Evolutionary conservation across 2,888 invertebrate species (phyloP), one percentile per base, ranked within the genome.

Genomic region (Trichopoda pennipes): DNA sequence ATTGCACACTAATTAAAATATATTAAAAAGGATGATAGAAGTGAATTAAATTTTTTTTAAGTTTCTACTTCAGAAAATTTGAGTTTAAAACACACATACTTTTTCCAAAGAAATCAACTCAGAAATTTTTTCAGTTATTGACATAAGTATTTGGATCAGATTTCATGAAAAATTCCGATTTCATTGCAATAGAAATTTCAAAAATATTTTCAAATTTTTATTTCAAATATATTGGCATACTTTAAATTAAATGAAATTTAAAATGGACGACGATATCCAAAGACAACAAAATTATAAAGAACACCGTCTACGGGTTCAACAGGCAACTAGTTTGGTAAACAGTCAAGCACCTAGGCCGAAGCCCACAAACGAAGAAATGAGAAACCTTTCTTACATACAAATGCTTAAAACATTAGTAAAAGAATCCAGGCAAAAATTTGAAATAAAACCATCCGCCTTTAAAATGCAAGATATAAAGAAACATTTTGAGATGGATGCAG

Each of bases 291-390:
- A 86, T 19, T 89, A 89, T 55, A 84, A 84, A 0, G 86, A 87
- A 80, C 88, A 88, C 72, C 87, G 87, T 1, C 83, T 85, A 61
- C 87, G 88, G 0, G 75, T 89, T 61, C 85, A 86, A 28, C 86
- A 87, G 10, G 86, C 88, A 49, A 88, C 87, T 66, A 87, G 89
- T 23, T 85, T 88, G 74, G 85, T 87, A 1, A 83, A 87, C 19
- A 87, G 85, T 6, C 85, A 85, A 16, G 74, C 86, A 23, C 88
- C 88, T 3, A 84, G 83, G 8, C 86, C 47, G 75, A 1, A 85
- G 38, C 28, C 47, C 0, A 32, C 38, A 3, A 44, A 12, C 28
- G 53, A 21, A 4, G 64, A 70, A 16, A 72, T 74, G 58, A 86
- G 85, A 84, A 86, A 89, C 49, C 61, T 86, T 1, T 84, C 87